Base-by-base conservation (phyloP, 2,113 vertebrate genomes). In the Poicephalus gulielmi region DNA sequence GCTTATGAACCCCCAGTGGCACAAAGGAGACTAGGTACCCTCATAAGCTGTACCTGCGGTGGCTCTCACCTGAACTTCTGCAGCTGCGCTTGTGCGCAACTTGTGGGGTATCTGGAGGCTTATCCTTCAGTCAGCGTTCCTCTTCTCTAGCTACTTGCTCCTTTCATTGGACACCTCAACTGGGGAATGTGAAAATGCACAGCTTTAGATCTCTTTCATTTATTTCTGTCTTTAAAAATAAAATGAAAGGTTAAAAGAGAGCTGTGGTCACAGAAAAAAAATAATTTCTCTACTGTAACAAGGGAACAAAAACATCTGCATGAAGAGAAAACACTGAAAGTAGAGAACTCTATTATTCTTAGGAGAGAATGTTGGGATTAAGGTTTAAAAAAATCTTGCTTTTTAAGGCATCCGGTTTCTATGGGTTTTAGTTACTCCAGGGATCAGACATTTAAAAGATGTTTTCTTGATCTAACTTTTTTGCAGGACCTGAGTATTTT, bases 301-400 rank as follows among this genome's bases (percentile, higher is more conserved):
- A 88, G 92, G 62, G 60, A 96, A 89, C 1, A 20, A 96, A 96
- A 96, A 94, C 91, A 91, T 94, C 90, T 94, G 70, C 80, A 46
- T 1, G 24, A 90, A 96, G 83, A 75, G 73, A 94, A 96, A 96
- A 95, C 73, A 90, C 44, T 89, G 94, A 41, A 93, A 92, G 91
- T 46, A 92, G 92, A 95, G 92, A 91, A n/a, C 81, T 35, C 7
- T 97, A 92, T 96, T 97, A 92, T 94, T 97, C 96, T 96, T 96
- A 82, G 83, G 70, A 82, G 88, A 79, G 91, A 94, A 95, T 94
- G 94, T 76, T 89, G 88, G 83, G 92, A 96, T 96, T 95, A 96
- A 92, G 62, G 86, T 85, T 95, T 94, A 84, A 91, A 92, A 94
- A 89, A 37, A 13, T 78, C 86, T 92, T 91, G 70, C 52, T 90